Base-by-base conservation (phyloP, 2,888 invertebrate species). In the Lathronympha strigana region DNA sequence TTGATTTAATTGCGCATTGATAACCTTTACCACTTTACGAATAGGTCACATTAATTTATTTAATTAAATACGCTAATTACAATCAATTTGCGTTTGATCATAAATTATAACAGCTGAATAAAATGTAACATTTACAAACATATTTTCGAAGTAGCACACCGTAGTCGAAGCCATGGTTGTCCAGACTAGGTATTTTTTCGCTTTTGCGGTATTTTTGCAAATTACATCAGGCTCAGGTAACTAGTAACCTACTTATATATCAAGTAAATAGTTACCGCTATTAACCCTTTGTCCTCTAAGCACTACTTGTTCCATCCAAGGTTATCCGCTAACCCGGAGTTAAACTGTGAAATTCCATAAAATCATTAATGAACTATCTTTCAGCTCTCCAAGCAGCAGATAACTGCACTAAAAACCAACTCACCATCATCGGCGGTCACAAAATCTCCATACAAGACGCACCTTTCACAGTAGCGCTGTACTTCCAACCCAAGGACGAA, bases 351-450 rank as follows among this genome's bases (percentile, higher is more conserved):
- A 13, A 13, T 36, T 43, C 1, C 1, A 0, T 43, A 19, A 6
- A 1, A 19, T 15, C 1, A n/a, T 43, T 1, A 17, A 19, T 43
- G 8, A 8, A 19, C 8, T n/a, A n/a, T n/a, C 4, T 43, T 43
- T 43, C 49, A 49, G 49, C 28, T 15, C 9, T 49, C 8, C 1
- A 25, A 9, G 28, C 15, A 25, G 2, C 15, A 2, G 49, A 28
- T 3, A 49, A 28, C 25, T 49, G 49, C 21, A 28, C 49, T 8
- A 21, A 43, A 2, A 13, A 9, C 49, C 25, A 49, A 6, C 49
- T 49, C 8, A 15, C 4, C n/a, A 49, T 49, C 15, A 28, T 49
- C 6, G 49, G 49, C 8, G 49, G 49, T 9, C 49, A 49, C 28
- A 49, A n/a, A 4, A 28, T 49, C 2, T 15, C 49, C 15, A 8